Conservation (phyloP, 2,113 vertebrate genomes). For the Aythya baeri region DNA sequence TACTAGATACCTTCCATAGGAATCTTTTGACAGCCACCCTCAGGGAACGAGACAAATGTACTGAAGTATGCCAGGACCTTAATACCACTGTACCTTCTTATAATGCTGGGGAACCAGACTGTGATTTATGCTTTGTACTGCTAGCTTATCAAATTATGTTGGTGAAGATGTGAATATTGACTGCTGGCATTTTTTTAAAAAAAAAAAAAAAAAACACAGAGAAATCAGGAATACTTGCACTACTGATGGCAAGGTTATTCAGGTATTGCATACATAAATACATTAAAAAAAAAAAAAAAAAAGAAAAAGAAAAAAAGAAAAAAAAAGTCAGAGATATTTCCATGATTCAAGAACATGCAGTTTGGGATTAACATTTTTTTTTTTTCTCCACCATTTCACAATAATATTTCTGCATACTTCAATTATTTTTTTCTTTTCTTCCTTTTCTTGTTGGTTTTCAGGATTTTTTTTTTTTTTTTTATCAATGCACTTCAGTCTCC, state of each 20-base stretch:
- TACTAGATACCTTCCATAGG: neutral
- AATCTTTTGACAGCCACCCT: neutral
- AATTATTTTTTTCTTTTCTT: neutral
- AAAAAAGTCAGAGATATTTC: rapidly evolving
- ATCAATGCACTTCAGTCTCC: neutral
- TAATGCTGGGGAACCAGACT: neutral
- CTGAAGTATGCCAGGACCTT: neutral
- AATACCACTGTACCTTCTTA: neutral
- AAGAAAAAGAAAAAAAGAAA: no score
- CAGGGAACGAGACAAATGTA: neutral
- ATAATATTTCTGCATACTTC: neutral
- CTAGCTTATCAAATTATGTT: neutral
- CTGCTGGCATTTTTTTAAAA: neutral
- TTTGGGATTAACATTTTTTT: no score
- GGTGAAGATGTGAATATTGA: neutral
- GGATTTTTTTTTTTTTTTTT: neutral
- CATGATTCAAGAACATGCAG: neutral
- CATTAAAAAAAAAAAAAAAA: neutral
- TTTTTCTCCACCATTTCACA: neutral
- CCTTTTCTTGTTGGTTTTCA: neutral
- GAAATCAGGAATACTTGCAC: neutral
- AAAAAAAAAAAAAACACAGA: neutral
- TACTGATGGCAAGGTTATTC: neutral
- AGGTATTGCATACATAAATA: rapidly evolving
- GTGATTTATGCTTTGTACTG: neutral